These are phyloP conservation scores for Urocyon cinereoargenteus DNA, from an alignment of 2,797 vertebrate species.

Conservation along the genomic window DNA sequence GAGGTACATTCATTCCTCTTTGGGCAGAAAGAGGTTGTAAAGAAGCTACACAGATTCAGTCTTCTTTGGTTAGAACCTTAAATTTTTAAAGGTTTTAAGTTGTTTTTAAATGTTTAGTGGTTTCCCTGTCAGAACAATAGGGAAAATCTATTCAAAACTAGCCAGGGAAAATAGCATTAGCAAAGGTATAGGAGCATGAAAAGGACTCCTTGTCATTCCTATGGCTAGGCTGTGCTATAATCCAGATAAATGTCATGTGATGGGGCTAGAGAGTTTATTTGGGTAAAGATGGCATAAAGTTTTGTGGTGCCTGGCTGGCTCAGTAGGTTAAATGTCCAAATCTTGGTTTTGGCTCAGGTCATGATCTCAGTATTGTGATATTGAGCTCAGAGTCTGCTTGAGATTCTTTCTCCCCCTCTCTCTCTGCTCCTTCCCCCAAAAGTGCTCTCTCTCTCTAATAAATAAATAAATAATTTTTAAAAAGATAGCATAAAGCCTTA, in stretches of 20 bases:
- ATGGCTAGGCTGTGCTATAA: not conserved
- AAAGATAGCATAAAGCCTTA: not conserved
- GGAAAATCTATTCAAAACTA: not conserved
- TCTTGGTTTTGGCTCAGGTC: not conserved
- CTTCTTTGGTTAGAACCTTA: not conserved
- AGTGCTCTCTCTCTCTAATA: not conserved
- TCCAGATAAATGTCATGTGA: not conserved
- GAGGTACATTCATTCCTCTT: not conserved
- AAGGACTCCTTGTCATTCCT: not conserved
- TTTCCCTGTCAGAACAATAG: slow-evolving; percentile 14
- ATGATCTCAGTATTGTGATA: not conserved
- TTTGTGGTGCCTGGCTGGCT: not conserved
- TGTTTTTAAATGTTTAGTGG: not conserved
- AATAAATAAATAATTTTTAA: no score
- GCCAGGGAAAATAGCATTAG: slow-evolving; percentile 15
- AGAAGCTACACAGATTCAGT: not conserved
- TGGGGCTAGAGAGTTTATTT: not conserved
- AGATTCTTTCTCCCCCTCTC: not conserved
- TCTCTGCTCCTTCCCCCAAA: not conserved
- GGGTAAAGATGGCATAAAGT: not conserved
- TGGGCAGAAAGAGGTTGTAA: not conserved
- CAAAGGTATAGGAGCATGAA: not conserved
- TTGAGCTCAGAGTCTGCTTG: not conserved
- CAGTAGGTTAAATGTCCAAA: not conserved
- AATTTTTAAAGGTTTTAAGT: not conserved